phyloP scores from a whole-genome alignment of 2,113 vertebrate species.

The Tragelaphus strepsiceros region DNA sequence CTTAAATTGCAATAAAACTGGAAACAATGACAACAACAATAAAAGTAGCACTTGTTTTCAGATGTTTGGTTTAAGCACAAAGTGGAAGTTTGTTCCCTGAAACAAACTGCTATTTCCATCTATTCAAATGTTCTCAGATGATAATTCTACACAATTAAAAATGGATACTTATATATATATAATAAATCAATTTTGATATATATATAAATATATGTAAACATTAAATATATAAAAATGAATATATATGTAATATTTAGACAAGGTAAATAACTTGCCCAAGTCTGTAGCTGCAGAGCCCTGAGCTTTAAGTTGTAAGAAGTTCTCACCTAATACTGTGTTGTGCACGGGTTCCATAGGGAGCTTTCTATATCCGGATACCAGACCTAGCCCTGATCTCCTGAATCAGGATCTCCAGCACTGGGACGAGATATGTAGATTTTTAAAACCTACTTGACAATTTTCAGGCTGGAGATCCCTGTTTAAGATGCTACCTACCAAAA shows the following conservation, averaged over 20 bases:
- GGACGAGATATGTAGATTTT: not conserved
- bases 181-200: not conserved
- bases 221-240: not conserved
- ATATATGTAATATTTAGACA: not conserved
- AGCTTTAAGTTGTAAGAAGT: not conserved
- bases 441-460: not conserved
- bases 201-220: not conserved
- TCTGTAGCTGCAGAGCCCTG: not conserved
- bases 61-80: not conserved
- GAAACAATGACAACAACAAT: not conserved
- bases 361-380: not conserved
- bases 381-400: not conserved
- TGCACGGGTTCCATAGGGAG: fast-evolving
- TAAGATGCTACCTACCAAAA: not conserved
- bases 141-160: not conserved
- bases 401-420: not conserved
- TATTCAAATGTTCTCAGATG: not conserved
- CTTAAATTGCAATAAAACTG: not conserved
- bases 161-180: not conserved
- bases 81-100: not conserved
- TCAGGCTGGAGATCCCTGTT: not conserved
- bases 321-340: not conserved
- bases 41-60: not conserved
- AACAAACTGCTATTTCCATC: not conserved
- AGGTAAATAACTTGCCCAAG: not conserved